Evolutionary conservation across 2,113 vertebrate genomes (phyloP).

Genomic region (Psittacula cyanocephala): DNA sequence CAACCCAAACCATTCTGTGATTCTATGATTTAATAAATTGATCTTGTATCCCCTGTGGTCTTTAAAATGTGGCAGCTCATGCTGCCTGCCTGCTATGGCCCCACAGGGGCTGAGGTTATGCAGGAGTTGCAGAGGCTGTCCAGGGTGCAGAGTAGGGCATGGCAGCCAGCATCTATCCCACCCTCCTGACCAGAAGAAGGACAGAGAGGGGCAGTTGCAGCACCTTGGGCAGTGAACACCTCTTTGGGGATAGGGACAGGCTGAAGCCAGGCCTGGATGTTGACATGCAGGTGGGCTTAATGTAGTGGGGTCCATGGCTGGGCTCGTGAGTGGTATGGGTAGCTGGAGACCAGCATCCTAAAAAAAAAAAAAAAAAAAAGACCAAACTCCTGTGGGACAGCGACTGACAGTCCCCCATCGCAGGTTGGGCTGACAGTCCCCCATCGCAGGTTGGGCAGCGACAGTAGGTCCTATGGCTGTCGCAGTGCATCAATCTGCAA

Average conservation of each 20-base stretch:
- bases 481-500: neutral
- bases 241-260: neutral
- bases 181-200: neutral
- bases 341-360: neutral
- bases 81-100: rapidly evolving
- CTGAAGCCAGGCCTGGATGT: neutral
- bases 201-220: neutral
- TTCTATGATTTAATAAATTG: neutral
- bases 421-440: rapidly evolving
- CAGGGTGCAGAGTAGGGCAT: rapidly evolving
- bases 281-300: rapidly evolving
- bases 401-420: rapidly evolving
- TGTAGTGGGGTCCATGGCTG: too few relatives aligned
- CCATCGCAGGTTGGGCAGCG: rapidly evolving
- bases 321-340: neutral
- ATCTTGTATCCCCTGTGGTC: neutral
- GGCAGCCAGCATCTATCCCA: neutral
- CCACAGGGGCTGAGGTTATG: rapidly evolving
- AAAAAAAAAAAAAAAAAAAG: too few relatives aligned
- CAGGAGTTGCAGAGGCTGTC: too few relatives aligned
- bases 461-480: too few relatives aligned
- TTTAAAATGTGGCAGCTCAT: neutral
- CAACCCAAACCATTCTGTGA: neutral
- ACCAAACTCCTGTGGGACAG: too few relatives aligned
- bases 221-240: neutral